Evolutionary conservation across 2,113 vertebrate genomes (phyloP), one percentile per base, ranked within the genome.

Genomic region (Saccopteryx leptura): DNA sequence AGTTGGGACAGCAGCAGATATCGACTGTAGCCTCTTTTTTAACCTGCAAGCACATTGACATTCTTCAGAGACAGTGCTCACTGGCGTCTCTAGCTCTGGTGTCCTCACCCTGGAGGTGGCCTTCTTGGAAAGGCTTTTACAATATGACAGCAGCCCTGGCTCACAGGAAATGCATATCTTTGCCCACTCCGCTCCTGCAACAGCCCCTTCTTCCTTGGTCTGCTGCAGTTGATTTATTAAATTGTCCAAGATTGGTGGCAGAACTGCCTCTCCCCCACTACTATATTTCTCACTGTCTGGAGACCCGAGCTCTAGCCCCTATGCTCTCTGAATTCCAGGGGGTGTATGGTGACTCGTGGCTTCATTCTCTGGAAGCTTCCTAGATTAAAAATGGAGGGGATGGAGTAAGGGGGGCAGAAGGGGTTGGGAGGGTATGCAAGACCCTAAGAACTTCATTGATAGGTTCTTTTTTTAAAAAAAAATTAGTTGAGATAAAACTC

Each of bases 381-480:
- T 63, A 79, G 26, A 18, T 71, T 79, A 19, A 23, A 80, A 84
- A 58, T 80, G 28, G 8, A 3, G 2, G 58, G 75, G 5, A 4
- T 7, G 23, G 14, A 7, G 24, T 0, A 65, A 9, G 3, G 5
- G 6, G 0, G 4, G 23, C 0, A 10, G 2, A 10, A 19, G 52
- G 52, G 17, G 14, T 28, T 14, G 8, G 33, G n/a, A 31, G 39
- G 46, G 12, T 11, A 14, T 50, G 11, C 28, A 28, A 23, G 58
- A 48, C 82, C 28, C 54, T 15, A 52, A 72, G 21, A 21, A n/a
- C 74, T 76, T n/a, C 50, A 76, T 6, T 76, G 50, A 54, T 76
- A 76, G 28, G 74, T 31, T 76, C 28, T 54, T 76, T 76, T 76
- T 5, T 17, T 31, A 68, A 68, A 68, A 31, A 76, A 18, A 68